These are phyloP conservation scores for Corydoras maculifer DNA, from an alignment of 2,113 vertebrate genomes.

Conservation along the genomic window DNA sequence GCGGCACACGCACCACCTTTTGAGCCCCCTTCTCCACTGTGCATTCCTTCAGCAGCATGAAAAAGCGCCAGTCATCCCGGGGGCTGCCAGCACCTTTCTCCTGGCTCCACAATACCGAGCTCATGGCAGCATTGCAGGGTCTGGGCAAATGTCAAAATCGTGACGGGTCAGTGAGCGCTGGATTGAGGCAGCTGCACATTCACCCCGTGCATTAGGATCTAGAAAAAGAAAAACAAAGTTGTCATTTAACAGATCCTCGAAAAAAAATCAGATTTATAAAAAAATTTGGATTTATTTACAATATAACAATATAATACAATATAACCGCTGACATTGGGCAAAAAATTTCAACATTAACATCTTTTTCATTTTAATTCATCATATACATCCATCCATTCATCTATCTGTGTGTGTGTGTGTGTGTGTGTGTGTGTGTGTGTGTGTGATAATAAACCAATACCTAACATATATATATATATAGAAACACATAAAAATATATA, in stretches of 20 bases:
- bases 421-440: no score
- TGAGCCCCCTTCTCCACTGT: constrained; percentile 86
- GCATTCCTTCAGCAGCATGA: constrained; percentile 89
- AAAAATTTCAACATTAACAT: no score
- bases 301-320: no score
- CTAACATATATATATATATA: no score
- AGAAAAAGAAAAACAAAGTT: background rate
- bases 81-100: constrained; percentile 85
- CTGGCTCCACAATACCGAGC: constrained; percentile 90
- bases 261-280: background rate
- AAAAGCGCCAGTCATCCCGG: constrained; percentile 90
- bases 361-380: no score
- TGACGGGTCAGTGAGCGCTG: background rate
- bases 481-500: background rate
- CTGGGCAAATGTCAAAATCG: constrained; percentile 25
- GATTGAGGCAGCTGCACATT: constrained; percentile 26
- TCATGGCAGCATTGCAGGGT: constrained; percentile 73
- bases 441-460: no score
- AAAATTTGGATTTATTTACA: no score
- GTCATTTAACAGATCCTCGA: background rate
- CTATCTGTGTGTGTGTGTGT: no score
- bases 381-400: no score
- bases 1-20: constrained; percentile 84
- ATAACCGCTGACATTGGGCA: no score
- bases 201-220: constrained; percentile 16